Base-by-base conservation (phyloP, 2,113 vertebrate genomes). In the Psittacula cyanocephala region DNA sequence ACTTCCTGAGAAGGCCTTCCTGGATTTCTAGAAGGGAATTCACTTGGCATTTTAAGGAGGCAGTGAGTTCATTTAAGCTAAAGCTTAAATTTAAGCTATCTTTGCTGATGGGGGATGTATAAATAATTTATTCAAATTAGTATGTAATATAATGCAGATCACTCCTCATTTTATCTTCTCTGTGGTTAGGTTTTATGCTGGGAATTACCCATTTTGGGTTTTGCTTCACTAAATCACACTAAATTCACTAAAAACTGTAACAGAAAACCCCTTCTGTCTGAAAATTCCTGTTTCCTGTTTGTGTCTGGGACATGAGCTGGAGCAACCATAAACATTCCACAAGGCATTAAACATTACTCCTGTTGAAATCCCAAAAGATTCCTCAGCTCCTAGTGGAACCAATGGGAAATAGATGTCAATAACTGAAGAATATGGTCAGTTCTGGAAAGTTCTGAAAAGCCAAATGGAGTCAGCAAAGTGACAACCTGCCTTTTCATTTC, bases 401-500 rank as follows among this genome's bases (percentile, higher is more conserved):
- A 50, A 8, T 4, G 27, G 13, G 25, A 90, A 93, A 77, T 28
- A 63, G 0, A 47, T 18, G 22, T 8, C 37, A 79, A 31, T 44
- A 92, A 63, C 8, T 53, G 25, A 47, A 83, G 31, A 71, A 78
- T n/a, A 1, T 35, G 41, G 39, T 14, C 24, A 64, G 55, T 27
- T 47, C 43, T 86, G 59, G 49, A 70, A 88, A 69, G 16, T 50
- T 86, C 80, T 86, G 44, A 77, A 86, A 93, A 93, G 41, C 28
- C 63, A 89, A 88, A 64, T 14, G 39, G 35, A 88, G 9, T 33
- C 25, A 69, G 60, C 35, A 47, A 88, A 89, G 27, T 35, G 46
- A 53, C 13, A 35, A 46, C 0, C 0, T 23, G 12, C 13, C 50
- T 4, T 78, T 3, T 22, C 33, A 27, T 39, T 28, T 43, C 9